Conservation (phyloP, 1,140 invertebrate species). For the Hylaeus volcanicus region DNA sequence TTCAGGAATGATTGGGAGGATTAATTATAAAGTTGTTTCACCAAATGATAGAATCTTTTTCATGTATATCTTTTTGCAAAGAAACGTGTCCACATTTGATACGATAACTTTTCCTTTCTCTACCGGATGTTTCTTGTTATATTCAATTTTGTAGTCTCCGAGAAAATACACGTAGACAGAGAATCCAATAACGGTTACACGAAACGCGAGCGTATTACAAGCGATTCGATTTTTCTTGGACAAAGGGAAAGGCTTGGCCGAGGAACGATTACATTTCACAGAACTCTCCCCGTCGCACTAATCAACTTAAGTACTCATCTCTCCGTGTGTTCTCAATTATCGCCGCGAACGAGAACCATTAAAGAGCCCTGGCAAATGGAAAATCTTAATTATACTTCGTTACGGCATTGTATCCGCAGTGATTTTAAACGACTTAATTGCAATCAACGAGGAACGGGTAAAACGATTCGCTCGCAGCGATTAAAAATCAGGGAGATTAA, state of each 20-base stretch:
- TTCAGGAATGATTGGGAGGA: too few relatives aligned
- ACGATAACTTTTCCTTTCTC: too few relatives aligned
- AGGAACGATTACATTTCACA: conserved; percentile 8
- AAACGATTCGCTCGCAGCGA: neutral
- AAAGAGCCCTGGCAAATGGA: conserved; percentile 18
- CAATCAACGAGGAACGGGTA: neutral
- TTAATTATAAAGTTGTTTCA: too few relatives aligned
- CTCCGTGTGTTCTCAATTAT: conserved; percentile 1
- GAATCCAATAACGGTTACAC: neutral
- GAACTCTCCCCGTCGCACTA: neutral
- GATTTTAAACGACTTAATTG: conserved; percentile 31
- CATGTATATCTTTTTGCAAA: too few relatives aligned
- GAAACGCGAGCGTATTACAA: neutral
- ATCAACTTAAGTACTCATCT: conserved; percentile 13
- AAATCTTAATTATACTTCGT: conserved; percentile 13
- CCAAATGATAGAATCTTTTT: too few relatives aligned
- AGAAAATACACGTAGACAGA: neutral
- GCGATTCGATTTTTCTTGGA: neutral
- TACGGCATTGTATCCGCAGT: neutral
- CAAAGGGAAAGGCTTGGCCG: neutral
- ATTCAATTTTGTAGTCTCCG: too few relatives aligned
- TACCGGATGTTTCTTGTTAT: too few relatives aligned
- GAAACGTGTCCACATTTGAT: too few relatives aligned
- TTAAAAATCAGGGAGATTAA: conserved; percentile 7
- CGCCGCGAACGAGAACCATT: conserved; percentile 18